These are phyloP conservation scores for Aquatica leii DNA, from an alignment of 2,888 invertebrate genomes.

Conservation along the genomic window DNA sequence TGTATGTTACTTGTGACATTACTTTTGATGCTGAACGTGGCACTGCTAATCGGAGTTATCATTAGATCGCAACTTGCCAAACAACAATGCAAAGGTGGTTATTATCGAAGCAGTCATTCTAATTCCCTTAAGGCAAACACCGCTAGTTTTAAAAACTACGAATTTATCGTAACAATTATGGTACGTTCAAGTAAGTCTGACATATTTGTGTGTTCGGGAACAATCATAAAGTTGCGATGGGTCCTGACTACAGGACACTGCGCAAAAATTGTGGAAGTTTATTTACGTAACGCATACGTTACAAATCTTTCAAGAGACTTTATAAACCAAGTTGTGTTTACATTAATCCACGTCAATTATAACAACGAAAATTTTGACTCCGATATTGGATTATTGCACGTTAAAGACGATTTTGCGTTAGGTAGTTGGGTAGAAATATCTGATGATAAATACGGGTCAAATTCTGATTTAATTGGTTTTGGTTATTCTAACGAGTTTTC, in stretches of 20 bases:
- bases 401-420: neutral
- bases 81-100: too few relatives aligned
- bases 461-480: neutral
- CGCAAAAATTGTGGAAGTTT: neutral
- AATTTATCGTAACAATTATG: too few relatives aligned
- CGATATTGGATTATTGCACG: slow-evolving; percentile 20
- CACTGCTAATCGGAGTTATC: slow-evolving; percentile 10
- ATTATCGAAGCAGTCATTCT: too few relatives aligned
- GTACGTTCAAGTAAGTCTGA: too few relatives aligned
- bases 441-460: neutral
- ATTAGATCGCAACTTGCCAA: neutral
- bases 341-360: neutral
- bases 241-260: neutral
- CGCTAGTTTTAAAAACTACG: too few relatives aligned
- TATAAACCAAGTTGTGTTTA: slow-evolving; percentile 1
- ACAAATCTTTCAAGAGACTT: neutral
- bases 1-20: slow-evolving; percentile 14
- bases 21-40: slow-evolving; percentile 10
- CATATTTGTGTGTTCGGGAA: neutral
- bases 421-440: neutral
- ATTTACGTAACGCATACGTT: neutral
- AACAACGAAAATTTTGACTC: neutral
- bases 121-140: too few relatives aligned
- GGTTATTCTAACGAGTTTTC: neutral
- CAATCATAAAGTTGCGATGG: neutral